Evolutionary conservation across 1,140 invertebrate species (phyloP).

Genomic region (Temnothorax nylanderi): DNA sequence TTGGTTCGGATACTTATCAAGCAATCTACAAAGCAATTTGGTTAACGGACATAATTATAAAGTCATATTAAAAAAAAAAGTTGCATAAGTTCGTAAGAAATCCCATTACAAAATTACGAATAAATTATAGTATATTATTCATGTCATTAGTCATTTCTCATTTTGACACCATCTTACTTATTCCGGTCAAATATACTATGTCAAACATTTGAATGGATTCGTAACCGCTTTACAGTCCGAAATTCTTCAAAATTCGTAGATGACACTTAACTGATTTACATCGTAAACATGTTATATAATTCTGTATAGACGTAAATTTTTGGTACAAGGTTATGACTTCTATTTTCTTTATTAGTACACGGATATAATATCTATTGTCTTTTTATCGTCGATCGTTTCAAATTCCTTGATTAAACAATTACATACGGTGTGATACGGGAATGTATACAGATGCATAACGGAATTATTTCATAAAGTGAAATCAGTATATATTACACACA

Average conservation of each 20-base stretch:
- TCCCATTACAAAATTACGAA: background rate
- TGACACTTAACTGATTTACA: conserved; percentile 2
- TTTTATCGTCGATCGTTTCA: background rate
- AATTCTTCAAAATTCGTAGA: background rate
- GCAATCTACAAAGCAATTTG: too few species aligned
- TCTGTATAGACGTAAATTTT: background rate
- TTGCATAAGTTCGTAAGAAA: background rate
- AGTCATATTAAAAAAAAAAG: too few species aligned
- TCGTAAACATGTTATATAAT: background rate
- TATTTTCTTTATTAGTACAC: background rate
- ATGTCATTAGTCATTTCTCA: background rate
- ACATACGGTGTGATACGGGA: background rate
- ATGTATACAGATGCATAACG: background rate
- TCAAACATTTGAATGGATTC: conserved; percentile 20
- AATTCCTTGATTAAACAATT: background rate
- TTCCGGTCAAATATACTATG: conserved; percentile 40
- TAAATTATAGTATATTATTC: background rate
- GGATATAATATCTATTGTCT: too few species aligned
- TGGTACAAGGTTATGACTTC: background rate
- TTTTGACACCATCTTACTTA: background rate
- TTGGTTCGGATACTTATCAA: too few species aligned
- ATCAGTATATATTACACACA: too few species aligned
- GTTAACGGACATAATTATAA: too few species aligned
- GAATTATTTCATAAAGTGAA: too few species aligned
- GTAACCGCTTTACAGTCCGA: background rate